Conservation (phyloP, 2,797 vertebrate genomes). For the Thunnus albacares region DNA sequence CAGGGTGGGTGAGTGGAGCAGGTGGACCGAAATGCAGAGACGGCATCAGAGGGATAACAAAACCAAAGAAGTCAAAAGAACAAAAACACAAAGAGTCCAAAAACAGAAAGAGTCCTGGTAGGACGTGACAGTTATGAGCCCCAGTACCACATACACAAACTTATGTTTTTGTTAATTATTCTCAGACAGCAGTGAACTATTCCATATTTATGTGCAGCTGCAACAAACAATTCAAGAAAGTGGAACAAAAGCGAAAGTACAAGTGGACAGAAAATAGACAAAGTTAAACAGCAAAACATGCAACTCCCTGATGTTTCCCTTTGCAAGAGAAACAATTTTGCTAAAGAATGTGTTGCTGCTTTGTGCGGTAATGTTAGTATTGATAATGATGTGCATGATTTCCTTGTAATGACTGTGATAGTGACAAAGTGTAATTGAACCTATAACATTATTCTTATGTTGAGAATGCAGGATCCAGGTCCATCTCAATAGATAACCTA, state of each 20-base stretch:
- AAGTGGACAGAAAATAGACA: neutral
- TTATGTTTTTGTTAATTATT: neutral
- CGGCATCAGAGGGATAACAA: too few relatives aligned
- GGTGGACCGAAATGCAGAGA: too few relatives aligned
- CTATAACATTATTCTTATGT: neutral
- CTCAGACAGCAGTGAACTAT: neutral
- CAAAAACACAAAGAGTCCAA: too few relatives aligned
- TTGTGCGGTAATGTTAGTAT: neutral
- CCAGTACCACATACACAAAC: neutral
- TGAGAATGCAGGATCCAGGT: too few relatives aligned
- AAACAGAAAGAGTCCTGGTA: too few relatives aligned
- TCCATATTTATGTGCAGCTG: conserved; percentile 8
- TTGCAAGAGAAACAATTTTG: neutral
- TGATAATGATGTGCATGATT: neutral
- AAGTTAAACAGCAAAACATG: neutral
- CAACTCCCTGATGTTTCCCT: neutral
- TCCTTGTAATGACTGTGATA: too few relatives aligned
- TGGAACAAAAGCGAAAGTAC: neutral
- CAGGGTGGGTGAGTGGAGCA: too few relatives aligned
- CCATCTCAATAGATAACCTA: too few relatives aligned
- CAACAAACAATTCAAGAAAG: conserved; percentile 4
- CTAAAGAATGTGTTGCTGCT: neutral
- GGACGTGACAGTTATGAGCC: neutral
- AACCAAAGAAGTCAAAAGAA: too few relatives aligned
- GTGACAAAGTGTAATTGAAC: too few relatives aligned